These are phyloP conservation scores for Myotis pilosus DNA, from an alignment of 2,797 vertebrate genomes.

Conservation along the genomic window DNA sequence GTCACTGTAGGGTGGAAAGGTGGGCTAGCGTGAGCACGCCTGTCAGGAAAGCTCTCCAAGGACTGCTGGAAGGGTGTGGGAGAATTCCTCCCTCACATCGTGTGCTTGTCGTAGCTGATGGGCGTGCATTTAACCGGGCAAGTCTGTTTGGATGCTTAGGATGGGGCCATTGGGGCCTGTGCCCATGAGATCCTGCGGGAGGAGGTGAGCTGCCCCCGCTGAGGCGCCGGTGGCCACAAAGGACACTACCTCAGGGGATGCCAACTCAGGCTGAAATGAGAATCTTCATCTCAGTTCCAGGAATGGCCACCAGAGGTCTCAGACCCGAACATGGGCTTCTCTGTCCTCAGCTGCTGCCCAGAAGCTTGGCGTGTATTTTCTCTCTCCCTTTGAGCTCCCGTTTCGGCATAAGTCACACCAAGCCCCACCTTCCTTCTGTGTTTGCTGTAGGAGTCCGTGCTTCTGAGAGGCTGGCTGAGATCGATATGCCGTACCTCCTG, in stretches of 20 bases:
- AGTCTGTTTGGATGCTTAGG: background rate
- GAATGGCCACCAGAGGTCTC: background rate
- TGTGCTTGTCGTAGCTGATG: background rate
- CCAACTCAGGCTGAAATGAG: background rate
- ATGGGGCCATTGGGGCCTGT: background rate
- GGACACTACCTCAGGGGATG: background rate
- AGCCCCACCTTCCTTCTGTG: background rate
- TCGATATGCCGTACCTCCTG: conserved; percentile 65
- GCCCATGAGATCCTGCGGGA: background rate
- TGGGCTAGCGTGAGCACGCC: background rate
- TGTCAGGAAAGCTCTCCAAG: background rate
- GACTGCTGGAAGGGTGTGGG: background rate
- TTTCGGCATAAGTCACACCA: background rate
- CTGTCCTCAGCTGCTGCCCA: background rate
- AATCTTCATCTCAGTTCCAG: background rate
- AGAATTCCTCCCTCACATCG: background rate
- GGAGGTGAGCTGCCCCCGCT: background rate
- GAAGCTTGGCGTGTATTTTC: background rate
- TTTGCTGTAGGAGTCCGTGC: conserved; percentile 65
- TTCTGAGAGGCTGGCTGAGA: conserved; percentile 77
- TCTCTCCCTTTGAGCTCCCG: background rate
- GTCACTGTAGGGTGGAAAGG: background rate
- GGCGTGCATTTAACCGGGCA: background rate
- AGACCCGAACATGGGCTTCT: background rate
- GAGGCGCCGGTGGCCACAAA: background rate